Conservation (phyloP, 2,113 vertebrate species). For the Apistogramma diplotaenia region DNA sequence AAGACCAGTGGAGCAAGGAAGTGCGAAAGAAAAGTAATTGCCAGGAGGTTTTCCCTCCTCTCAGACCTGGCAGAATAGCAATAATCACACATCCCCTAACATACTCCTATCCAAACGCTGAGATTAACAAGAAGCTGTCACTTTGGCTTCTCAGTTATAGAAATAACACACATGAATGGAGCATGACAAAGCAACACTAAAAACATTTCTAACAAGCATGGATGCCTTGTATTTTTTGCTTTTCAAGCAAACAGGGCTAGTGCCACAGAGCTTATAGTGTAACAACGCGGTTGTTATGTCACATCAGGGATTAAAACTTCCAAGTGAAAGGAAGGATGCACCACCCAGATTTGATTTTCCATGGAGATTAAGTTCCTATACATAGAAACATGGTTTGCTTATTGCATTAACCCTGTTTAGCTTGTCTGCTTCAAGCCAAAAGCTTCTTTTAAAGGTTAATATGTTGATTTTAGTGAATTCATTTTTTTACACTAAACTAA, state of each 20-base stretch:
- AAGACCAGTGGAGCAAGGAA: neutral
- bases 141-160: constrained; percentile 1
- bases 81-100: neutral
- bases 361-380: neutral
- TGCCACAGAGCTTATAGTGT: neutral
- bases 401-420: neutral
- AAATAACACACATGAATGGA: neutral
- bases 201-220: neutral
- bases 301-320: constrained; percentile 24
- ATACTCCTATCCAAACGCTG: neutral
- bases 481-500: neutral
- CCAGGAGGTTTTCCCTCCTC: neutral
- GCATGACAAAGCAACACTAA: neutral
- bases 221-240: neutral
- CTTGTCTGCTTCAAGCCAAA: neutral
- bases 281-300: constrained; percentile 18
- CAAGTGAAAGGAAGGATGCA: neutral
- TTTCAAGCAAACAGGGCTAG: neutral
- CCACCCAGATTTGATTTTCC: neutral
- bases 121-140: constrained; percentile 7
- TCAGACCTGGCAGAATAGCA: neutral
- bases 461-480: neutral
- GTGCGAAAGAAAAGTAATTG: neutral
- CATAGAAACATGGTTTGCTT: neutral
- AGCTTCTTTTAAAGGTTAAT: neutral